phyloP scores from a whole-genome alignment of 2,113 vertebrate species.

The Circaetus gallicus region DNA sequence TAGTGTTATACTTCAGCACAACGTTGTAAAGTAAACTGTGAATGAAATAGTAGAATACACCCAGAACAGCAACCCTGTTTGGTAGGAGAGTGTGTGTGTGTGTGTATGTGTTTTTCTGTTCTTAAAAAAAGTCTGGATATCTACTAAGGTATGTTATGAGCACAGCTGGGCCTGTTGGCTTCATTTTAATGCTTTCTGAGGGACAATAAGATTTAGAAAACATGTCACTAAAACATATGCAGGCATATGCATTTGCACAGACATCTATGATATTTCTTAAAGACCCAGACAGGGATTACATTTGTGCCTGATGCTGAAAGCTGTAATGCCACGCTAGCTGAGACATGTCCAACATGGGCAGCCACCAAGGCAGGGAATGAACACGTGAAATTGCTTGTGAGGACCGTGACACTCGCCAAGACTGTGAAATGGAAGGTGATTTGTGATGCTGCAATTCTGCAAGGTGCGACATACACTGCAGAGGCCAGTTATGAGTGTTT shows the following conservation, averaged over 20 bases:
- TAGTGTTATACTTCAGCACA: slow-evolving; percentile 34
- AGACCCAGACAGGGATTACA: neutral
- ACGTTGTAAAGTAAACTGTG: slow-evolving; percentile 57
- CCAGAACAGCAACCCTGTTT: neutral
- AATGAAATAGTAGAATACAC: slow-evolving; percentile 46
- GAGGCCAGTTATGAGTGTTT: neutral
- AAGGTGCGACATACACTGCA: neutral
- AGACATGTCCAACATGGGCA: neutral
- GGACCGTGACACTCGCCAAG: neutral
- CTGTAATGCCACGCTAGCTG: neutral
- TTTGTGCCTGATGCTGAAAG: neutral
- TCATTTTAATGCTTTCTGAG: slow-evolving; percentile 51
- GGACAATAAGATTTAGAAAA: slow-evolving; percentile 53
- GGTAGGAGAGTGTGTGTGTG: neutral
- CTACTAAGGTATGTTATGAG: slow-evolving; percentile 50
- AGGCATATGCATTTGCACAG: neutral
- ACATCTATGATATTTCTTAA: slow-evolving; percentile 2
- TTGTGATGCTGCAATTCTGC: neutral
- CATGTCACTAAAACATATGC: slow-evolving; percentile 1
- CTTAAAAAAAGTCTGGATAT: slow-evolving; percentile 15
- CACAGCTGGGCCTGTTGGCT: slow-evolving; percentile 27
- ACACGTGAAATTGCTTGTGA: neutral
- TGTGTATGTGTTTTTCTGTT: neutral
- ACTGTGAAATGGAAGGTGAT: neutral
- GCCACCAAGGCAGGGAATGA: neutral